Percentiles rank a stretch among this genome's conserved stretches.
phyloP scores from a whole-genome alignment of 2,888 invertebrate species.

The Rotaria socialis region DNA sequence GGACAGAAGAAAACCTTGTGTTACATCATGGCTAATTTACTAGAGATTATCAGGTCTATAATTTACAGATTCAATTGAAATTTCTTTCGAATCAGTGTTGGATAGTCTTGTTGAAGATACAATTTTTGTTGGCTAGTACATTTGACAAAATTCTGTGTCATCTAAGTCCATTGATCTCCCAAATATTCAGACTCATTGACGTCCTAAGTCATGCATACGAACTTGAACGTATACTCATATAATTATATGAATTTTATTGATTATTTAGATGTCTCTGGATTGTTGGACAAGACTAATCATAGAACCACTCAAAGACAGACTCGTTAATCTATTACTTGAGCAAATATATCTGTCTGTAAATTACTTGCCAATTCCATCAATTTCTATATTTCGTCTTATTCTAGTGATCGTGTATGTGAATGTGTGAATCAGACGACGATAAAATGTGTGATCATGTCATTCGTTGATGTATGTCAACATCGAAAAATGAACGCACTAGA shows the following conservation, averaged over 20 bases:
- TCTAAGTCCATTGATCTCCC: no score
- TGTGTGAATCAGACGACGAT: constrained; percentile 64
- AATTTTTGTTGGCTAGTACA: no score
- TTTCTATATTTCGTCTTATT: not conserved
- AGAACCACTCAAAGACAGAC: constrained; percentile 69
- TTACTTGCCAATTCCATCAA: not conserved
- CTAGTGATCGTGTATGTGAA: constrained; percentile 69
- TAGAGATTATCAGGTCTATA: no score
- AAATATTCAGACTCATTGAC: no score
- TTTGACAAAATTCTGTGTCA: no score
- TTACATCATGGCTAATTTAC: no score
- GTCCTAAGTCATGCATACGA: no score
- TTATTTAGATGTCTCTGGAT: constrained; percentile 66
- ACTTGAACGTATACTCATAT: no score
- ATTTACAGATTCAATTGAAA: no score
- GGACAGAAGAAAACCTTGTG: no score
- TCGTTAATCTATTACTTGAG: constrained; percentile 75
- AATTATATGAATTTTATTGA: constrained; percentile 24
- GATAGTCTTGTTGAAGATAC: no score
- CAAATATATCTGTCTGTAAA: constrained; percentile 64
- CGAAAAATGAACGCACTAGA: constrained; percentile 73
- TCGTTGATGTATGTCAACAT: constrained; percentile 81
- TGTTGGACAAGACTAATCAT: constrained; percentile 80
- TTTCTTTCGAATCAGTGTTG: no score
- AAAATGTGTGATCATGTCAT: constrained; percentile 80